Evolutionary conservation across 2,888 invertebrate species (phyloP).

Genomic region (Dasysyrphus albostriatus): DNA sequence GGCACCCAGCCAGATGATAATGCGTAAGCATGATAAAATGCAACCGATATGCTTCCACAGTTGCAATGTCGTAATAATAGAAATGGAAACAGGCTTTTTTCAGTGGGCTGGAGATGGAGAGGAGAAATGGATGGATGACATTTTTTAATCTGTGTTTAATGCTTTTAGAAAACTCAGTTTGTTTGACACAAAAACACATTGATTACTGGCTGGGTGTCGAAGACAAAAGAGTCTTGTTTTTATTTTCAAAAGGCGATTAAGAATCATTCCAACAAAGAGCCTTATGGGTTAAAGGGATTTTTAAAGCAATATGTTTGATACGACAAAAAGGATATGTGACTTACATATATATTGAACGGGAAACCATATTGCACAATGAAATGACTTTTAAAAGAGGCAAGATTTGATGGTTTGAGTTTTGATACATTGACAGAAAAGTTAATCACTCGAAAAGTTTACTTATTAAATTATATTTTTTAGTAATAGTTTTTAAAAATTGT

Average conservation of each 20-base stretch:
- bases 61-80: constrained; percentile 55
- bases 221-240: neutral
- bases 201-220: neutral
- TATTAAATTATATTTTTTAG: too few relatives aligned
- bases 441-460: too few relatives aligned
- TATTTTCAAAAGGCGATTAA: neutral
- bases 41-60: constrained; percentile 45
- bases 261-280: neutral
- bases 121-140: neutral
- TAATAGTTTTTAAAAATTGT: too few relatives aligned
- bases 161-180: constrained; percentile 22
- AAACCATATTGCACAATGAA: too few relatives aligned
- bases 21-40: constrained; percentile 64
- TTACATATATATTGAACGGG: neutral
- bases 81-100: constrained; percentile 11
- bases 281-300: neutral
- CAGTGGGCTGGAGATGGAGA: neutral
- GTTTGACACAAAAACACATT: neutral
- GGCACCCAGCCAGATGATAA: constrained; percentile 65
- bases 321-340: neutral
- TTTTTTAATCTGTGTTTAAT: constrained; percentile 32
- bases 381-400: too few relatives aligned
- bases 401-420: too few relatives aligned
- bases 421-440: too few relatives aligned
- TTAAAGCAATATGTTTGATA: neutral